Base-by-base conservation (phyloP, 2,797 vertebrate species). In the Enteromius thamalakanensis region DNA sequence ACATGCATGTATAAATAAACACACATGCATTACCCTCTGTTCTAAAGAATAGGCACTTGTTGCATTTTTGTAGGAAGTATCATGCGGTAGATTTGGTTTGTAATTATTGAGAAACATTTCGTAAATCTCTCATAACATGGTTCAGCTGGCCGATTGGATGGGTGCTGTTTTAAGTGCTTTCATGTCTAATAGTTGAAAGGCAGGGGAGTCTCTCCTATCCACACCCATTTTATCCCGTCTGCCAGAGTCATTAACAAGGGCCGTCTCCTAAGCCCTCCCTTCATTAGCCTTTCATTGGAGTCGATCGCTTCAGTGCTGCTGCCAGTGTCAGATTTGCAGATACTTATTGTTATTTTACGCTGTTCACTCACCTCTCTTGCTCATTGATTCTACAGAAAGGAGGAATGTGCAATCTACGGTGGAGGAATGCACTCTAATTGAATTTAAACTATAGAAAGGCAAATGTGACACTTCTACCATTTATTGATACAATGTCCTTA, bases 211-310 rank as follows among this genome's bases (percentile, higher is more conserved):
- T 84, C 76, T 78, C 74, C 32, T 72, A 79, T 74, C 40, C 75
- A 74, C 85, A 87, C 75, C 78, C 82, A 84, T 86, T 76, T 83
- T 47, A 84, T 79, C 81, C 80, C 29, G 23, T 84, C 86, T 86
- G 78, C 84, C 77, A 76, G 84, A 79, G 79, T 79, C 84, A 86
- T 87, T 86, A 87, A 87, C 68, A 49, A 71, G 78, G 71, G 79
- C 14, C 42, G 51, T 72, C 71, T 86, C 65, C 81, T 53, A 55
- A 81, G 58, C 76, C 81, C 84, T 84, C 81, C 81, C 80, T 89
- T 88, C 75, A 83, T 89, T 90, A 89, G 80, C 51, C 79, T 80
- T 86, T 88, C 85, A 89, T 84, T 86, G 76, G 78, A 86, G 84
- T 87, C 72, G 74, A 84, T 82, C 86, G 72, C 65, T 76, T 76